Evolutionary conservation across 2,113 vertebrate genomes (phyloP), one percentile per base, ranked within the genome.

Genomic region (Plecturocebus donacophilus): DNA sequence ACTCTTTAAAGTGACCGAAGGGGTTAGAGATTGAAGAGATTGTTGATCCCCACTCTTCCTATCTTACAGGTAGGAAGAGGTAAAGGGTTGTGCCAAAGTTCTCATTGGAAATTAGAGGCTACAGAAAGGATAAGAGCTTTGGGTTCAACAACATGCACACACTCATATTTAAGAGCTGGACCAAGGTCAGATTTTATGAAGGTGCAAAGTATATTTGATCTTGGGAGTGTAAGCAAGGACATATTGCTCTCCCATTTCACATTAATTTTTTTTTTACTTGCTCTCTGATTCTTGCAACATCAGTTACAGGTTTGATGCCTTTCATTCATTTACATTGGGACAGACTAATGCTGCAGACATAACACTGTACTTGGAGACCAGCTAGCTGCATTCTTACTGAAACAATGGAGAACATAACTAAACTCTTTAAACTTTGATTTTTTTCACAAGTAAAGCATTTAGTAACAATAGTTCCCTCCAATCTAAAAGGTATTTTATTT

Each of bases 41-140:
- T 52, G 11, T 30, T 2, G 14, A 52, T 49, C 90, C 71, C 20
- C 58, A 77, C 1, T 6, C 19, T 56, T 23, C n/a, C n/a, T 94
- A 5, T 84, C 81, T 91, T 81, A 66, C 14, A 70, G 47, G 84
- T 45, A 42, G 54, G 12, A 56, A 52, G 85, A 90, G 66, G 16
- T n/a, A 13, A 91, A 45, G 35, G 58, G 35, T 54, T 5, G 0
- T 52, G 38, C n/a, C 93, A 13, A 96, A 71, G 11, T 12, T 86
- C 54, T 66, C 61, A 56, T 6, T 19, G 32, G 77, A 95, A 95
- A 86, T 79, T 27, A 70, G 86, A 94, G 20, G 32, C 45, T 19
- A 25, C 27, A 64, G n/a, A 71, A 90, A 61, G 38, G 47, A 30
- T 71, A 75, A 73, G 68, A 47, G 20, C 38, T 49, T 17, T 47